Conservation (phyloP, 2,113 vertebrate species). For the Leucopternis melanops region DNA sequence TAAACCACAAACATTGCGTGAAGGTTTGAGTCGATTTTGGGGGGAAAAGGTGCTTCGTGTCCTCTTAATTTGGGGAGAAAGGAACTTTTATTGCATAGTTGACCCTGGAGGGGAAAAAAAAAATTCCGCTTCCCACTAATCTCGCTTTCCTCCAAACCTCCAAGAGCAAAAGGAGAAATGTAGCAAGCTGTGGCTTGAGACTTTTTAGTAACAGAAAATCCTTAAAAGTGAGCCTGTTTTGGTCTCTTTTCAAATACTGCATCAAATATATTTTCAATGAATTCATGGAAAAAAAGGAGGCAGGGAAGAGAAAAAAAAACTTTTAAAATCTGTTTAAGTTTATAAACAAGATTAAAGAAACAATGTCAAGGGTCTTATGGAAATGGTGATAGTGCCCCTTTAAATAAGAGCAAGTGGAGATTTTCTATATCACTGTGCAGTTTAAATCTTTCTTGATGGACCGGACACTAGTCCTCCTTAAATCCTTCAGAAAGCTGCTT, state of each 20-base stretch:
- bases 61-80: constrained; percentile 7
- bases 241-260: constrained; percentile 62
- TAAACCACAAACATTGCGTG: background rate
- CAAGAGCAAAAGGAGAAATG: constrained; percentile 49
- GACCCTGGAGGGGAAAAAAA: background rate
- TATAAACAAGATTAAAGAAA: constrained; percentile 77
- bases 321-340: constrained; percentile 75
- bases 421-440: constrained; percentile 79
- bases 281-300: constrained; percentile 25
- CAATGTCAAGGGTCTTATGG: constrained; percentile 73
- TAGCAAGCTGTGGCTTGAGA: constrained; percentile 42
- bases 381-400: constrained; percentile 72
- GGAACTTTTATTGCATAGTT: constrained; percentile 1
- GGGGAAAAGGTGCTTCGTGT: background rate
- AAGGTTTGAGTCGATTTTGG: accelerated
- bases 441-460: constrained; percentile 82
- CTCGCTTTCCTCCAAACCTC: constrained; percentile 29
- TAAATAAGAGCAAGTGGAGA: constrained; percentile 76
- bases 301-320: constrained; percentile 11
- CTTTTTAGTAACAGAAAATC: constrained; percentile 65
- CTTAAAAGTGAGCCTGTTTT: constrained; percentile 60
- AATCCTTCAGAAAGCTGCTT: constrained; percentile 84
- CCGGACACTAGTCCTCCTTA: constrained; percentile 87
- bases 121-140: constrained; percentile 24
- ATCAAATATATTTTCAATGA: constrained; percentile 70